These are phyloP conservation scores for Callimorpha dominula DNA, from an alignment of 2,888 invertebrate genomes.

Conservation along the genomic window DNA sequence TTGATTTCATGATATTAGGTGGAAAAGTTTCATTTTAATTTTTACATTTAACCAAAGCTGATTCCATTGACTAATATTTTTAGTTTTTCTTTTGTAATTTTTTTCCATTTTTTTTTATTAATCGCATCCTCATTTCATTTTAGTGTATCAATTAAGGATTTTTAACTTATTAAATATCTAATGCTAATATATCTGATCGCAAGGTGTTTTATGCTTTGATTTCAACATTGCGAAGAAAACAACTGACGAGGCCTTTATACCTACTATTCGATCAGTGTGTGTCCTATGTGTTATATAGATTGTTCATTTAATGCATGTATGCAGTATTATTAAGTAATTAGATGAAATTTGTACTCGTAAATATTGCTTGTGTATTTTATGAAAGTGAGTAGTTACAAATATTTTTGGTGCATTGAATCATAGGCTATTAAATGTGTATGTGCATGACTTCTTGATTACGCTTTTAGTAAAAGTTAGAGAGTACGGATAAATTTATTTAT, in stretches of 20 bases:
- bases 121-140: slow-evolving; percentile 51
- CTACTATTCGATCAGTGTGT: slow-evolving; percentile 58
- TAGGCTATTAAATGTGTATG: slow-evolving; percentile 32
- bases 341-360: slow-evolving; percentile 50
- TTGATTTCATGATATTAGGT: slow-evolving; percentile 50
- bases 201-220: slow-evolving; percentile 46
- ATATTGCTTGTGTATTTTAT: slow-evolving; percentile 64
- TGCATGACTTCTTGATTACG: slow-evolving; percentile 52
- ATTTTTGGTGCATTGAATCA: slow-evolving; percentile 45
- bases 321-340: slow-evolving; percentile 78
- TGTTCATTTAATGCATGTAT: slow-evolving; percentile 72
- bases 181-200: slow-evolving; percentile 34
- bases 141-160: slow-evolving; percentile 34
- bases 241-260: slow-evolving; percentile 51
- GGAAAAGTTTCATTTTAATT: slow-evolving; percentile 57
- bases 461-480: slow-evolving; percentile 36
- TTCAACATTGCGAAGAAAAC: slow-evolving; percentile 55
- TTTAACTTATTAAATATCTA: slow-evolving; percentile 24
- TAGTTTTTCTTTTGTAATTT: slow-evolving; percentile 48
- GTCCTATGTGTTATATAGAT: slow-evolving; percentile 77
- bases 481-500: slow-evolving; percentile 35
- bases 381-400: slow-evolving; percentile 31
- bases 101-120: slow-evolving; percentile 39
- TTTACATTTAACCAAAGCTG: slow-evolving; percentile 66
- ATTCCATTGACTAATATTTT: slow-evolving; percentile 67